Base-by-base conservation (phyloP, 2,888 invertebrate species). In the Amblyteles armatorius region DNA sequence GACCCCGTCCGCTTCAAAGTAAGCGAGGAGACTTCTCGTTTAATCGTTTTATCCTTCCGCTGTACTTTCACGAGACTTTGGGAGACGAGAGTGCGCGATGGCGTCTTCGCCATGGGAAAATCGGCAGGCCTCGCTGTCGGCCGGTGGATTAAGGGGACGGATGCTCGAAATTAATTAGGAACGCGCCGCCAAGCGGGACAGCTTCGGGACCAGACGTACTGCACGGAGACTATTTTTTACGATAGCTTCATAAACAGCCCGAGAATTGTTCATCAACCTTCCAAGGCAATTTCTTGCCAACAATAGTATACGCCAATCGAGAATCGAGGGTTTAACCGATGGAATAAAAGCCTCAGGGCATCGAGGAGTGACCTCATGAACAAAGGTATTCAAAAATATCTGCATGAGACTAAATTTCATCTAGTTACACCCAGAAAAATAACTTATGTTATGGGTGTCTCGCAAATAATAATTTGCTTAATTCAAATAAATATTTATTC, bases 31-130 rank as follows among this genome's bases (percentile, higher is more conserved):
- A 91, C 91, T 92, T 92, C 89, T 91, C 91, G 86, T 86, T 88
- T 91, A 91, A 92, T 92, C 92, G 91, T 92, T 93, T 92, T 90
- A 92, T 91, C 90, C 90, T 88, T 87, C 84, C 87, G 60, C 69
- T 73, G 44, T 57, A 77, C 80, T 79, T 84, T 79, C 68, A 11
- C 71, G 71, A 60, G 86, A 81, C 82, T 82, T 76, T 72, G 57
- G 44, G 76, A 74, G 78, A 48, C 44, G 72, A 13, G 71, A 48
- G 60, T 26, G 65, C 68, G 26, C 84, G 80, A 48, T n/a, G 72
- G 57, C 79, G 82, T 76, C 69, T 85, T 69, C 55, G 86, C 89
- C 85, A 44, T 89, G 90, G 89, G 90, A 91, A 92, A 88, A 89
- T 89, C 87, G 73, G 85, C 89, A 87, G 83, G 69, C 84, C 67